Evolutionary conservation across 2,797 vertebrate genomes (phyloP).

Genomic region (Scleropages formosus): DNA sequence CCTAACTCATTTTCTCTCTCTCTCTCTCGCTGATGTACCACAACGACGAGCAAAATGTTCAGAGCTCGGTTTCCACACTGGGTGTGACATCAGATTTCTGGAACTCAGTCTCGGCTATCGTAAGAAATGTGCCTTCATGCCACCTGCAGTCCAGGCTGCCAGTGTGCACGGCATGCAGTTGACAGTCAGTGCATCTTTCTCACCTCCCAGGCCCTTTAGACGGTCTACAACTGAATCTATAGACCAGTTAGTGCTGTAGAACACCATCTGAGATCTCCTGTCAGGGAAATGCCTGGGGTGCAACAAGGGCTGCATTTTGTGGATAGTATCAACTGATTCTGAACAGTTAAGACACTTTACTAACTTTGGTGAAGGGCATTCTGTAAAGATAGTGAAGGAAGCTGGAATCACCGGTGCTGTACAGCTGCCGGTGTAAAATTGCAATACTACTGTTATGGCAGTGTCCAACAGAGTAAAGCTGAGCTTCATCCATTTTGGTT

Average conservation of each 20-base stretch:
- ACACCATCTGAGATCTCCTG: background rate
- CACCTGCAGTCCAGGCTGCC: background rate
- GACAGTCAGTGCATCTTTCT: background rate
- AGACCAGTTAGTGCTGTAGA: background rate
- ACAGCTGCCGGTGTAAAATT: no score
- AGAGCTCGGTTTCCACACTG: conserved; percentile 28
- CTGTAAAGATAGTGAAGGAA: no score
- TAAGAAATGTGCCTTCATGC: background rate
- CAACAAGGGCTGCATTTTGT: no score
- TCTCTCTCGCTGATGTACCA: conserved; percentile 12
- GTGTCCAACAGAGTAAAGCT: no score
- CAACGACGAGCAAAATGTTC: conserved; percentile 35
- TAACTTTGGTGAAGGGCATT: no score
- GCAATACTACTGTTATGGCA: no score
- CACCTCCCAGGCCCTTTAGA: background rate
- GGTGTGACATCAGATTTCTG: conserved; percentile 47
- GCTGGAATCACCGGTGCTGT: no score
- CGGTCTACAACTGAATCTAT: background rate
- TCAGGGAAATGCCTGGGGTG: background rate
- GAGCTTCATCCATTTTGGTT: no score
- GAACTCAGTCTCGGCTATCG: conserved; percentile 34
- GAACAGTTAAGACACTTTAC: no score
- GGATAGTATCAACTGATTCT: no score
- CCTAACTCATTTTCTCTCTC: background rate
- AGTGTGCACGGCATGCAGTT: background rate